Evolutionary conservation across 2,888 invertebrate genomes (phyloP).

Genomic region (Trichogramma evanescens): DNA sequence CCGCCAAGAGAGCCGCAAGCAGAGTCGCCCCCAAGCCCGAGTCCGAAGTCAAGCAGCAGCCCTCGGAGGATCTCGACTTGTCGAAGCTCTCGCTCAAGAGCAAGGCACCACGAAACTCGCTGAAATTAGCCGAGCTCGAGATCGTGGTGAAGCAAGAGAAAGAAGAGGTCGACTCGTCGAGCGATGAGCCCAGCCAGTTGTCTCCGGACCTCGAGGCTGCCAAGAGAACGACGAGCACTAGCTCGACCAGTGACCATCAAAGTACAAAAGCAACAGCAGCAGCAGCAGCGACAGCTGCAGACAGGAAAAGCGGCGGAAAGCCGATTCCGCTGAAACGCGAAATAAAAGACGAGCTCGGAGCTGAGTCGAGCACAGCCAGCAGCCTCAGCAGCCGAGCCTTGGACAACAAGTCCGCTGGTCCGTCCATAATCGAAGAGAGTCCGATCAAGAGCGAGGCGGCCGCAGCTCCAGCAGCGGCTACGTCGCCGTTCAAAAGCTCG

Average conservation of each 20-base stretch:
- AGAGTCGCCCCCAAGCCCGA: constrained; percentile 11
- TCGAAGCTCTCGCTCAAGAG: too few relatives aligned
- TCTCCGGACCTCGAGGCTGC: background rate
- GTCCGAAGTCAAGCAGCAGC: background rate
- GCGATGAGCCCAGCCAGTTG: background rate
- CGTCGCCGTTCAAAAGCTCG: background rate
- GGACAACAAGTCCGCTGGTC: constrained; percentile 31
- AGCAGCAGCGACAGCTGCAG: background rate
- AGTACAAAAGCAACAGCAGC: constrained; percentile 11
- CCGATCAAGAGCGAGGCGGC: background rate
- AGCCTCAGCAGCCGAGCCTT: constrained; percentile 32
- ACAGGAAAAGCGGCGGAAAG: constrained; percentile 45
- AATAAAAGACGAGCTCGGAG: constrained; percentile 37
- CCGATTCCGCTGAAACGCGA: constrained; percentile 57
- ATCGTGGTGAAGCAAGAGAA: background rate
- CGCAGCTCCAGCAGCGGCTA: background rate
- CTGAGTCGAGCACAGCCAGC: constrained; percentile 53
- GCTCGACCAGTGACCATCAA: constrained; percentile 1
- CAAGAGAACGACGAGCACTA: constrained; percentile 3
- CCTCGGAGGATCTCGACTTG: background rate
- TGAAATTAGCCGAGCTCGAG: background rate
- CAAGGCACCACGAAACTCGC: too few relatives aligned
- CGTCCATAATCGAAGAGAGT: constrained; percentile 6
- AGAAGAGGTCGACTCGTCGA: too few relatives aligned
- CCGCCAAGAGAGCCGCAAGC: constrained; percentile 9